Conservation (phyloP, 2,797 vertebrate species). For the Serranus cabrilla region DNA sequence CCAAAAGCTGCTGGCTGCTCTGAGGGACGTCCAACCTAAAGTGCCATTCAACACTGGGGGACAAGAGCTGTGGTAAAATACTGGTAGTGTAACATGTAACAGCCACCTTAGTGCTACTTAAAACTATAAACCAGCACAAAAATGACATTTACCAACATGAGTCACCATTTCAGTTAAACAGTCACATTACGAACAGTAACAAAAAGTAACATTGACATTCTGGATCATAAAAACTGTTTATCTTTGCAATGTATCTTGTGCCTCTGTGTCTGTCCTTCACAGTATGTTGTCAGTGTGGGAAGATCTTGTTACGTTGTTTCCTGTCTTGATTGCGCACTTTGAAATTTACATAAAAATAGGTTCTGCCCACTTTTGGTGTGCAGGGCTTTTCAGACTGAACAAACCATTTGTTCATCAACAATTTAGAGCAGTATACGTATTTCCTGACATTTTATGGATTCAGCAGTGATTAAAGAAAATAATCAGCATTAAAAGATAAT, state of each 20-base stretch:
- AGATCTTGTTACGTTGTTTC: neutral
- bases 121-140: too few relatives aligned
- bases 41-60: too few relatives aligned
- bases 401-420: neutral
- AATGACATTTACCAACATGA: too few relatives aligned
- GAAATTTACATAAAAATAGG: neutral
- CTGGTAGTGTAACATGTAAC: too few relatives aligned
- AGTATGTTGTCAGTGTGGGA: neutral
- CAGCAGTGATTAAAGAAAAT: neutral
- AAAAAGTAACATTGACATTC: too few relatives aligned
- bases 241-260: neutral
- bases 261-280: neutral
- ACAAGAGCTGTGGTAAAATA: too few relatives aligned
- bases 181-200: too few relatives aligned
- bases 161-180: too few relatives aligned
- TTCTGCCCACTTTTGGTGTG: neutral
- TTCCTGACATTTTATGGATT: neutral
- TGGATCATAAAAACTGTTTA: too few relatives aligned
- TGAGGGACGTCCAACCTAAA: too few relatives aligned
- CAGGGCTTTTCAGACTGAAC: neutral
- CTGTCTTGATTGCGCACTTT: conserved; percentile 3
- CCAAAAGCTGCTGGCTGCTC: too few relatives aligned
- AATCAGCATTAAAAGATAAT: neutral
- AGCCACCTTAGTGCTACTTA: too few relatives aligned
- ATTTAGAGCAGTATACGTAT: neutral